phyloP scores from a whole-genome alignment of 2,888 invertebrate genomes.

The Ptychoptera contaminata region DNA sequence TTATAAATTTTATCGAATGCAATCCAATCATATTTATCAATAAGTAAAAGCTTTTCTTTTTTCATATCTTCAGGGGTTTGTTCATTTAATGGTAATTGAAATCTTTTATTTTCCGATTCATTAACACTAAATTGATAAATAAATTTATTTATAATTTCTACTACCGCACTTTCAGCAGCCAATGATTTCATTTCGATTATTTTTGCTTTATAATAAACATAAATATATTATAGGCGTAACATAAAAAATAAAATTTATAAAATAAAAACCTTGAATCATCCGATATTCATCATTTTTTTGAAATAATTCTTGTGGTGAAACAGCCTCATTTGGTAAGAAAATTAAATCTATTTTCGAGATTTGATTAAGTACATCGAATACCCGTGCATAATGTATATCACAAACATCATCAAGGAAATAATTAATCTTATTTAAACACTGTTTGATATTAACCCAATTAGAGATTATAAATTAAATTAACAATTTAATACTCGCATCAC shows the following conservation, averaged over 20 bases:
- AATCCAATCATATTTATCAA: constrained; percentile 28
- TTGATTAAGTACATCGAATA: constrained; percentile 48
- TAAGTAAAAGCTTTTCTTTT: constrained; percentile 22
- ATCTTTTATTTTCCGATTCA: constrained; percentile 33
- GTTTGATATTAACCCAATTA: no score
- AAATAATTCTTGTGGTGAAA: constrained; percentile 44
- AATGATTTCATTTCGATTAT: constrained; percentile 40
- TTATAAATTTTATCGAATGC: constrained; percentile 25
- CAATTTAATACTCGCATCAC: constrained; percentile 31
- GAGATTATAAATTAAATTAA: no score
- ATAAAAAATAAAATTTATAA: neutral
- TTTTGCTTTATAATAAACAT: constrained; percentile 19
- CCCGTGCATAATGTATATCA: constrained; percentile 60
- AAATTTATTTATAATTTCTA: constrained; percentile 63
- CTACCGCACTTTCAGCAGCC: constrained; percentile 57
- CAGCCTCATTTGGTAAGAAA: constrained; percentile 43
- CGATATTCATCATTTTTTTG: constrained; percentile 43
- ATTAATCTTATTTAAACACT: constrained; percentile 14
- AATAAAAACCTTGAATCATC: constrained; percentile 11
- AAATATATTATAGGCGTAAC: no score
- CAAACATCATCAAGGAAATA: constrained; percentile 33
- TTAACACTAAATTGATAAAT: constrained; percentile 34
- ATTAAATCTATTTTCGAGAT: constrained; percentile 46
- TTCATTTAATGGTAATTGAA: constrained; percentile 45
- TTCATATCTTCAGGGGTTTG: constrained; percentile 20